Evolutionary conservation across 2,113 vertebrate genomes (phyloP).

Genomic region (Lota lota): DNA sequence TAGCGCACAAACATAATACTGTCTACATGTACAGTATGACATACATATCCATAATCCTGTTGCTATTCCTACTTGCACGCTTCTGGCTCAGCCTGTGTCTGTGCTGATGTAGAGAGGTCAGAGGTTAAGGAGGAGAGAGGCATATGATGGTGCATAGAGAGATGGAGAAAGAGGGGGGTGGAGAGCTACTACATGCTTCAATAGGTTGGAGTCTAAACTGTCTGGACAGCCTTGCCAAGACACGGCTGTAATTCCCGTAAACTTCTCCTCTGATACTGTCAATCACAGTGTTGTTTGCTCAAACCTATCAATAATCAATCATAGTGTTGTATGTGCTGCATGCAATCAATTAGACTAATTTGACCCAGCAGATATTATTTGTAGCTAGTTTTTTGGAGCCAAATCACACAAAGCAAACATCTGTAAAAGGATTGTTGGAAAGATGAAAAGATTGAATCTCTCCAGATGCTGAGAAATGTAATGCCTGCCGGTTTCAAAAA

Average conservation of each 20-base stretch:
- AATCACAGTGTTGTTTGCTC: background rate
- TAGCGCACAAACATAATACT: background rate
- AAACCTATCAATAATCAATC: slow-evolving; percentile 8
- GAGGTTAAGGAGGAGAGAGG: background rate
- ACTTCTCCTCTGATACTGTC: background rate
- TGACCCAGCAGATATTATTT: background rate
- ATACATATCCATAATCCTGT: no score
- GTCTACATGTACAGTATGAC: background rate
- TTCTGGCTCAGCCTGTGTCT: background rate
- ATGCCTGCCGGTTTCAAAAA: background rate
- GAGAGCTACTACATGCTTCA: background rate
- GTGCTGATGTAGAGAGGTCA: background rate
- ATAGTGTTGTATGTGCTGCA: slow-evolving; percentile 4
- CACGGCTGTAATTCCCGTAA: background rate
- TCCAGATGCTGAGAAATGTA: background rate
- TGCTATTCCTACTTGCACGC: background rate
- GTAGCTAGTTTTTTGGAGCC: background rate
- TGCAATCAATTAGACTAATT: background rate
- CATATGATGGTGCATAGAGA: background rate
- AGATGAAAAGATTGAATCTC: background rate
- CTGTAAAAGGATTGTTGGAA: background rate
- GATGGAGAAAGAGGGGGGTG: background rate
- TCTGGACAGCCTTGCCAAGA: background rate
- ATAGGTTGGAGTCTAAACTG: no score
- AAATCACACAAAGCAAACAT: slow-evolving; percentile 4